Conservation (phyloP, 2,888 invertebrate genomes). For the Halocaridina rubra region DNA sequence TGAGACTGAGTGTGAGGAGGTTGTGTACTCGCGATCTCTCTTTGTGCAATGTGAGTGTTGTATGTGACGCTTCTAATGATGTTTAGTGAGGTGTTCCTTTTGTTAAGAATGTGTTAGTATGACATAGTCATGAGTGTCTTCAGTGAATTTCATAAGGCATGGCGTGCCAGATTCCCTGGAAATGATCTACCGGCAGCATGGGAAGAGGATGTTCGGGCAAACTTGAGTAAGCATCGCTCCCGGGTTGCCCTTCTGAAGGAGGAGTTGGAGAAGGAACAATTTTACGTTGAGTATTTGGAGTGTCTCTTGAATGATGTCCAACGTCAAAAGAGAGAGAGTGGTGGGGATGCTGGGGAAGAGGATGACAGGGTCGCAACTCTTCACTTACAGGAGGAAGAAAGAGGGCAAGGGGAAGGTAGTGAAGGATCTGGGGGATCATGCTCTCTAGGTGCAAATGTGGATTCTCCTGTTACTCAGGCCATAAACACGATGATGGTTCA, state of each 20-base stretch:
- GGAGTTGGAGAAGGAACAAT: constrained; percentile 89
- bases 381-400: constrained; percentile 52
- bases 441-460: constrained; percentile 15
- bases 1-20: constrained; percentile 25
- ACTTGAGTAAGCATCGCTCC: constrained; percentile 88
- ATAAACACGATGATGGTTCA: constrained; percentile 61
- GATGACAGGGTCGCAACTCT: constrained; percentile 1
- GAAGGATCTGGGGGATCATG: constrained; percentile 42
- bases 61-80: constrained; percentile 26
- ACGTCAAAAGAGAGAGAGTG: constrained; percentile 76
- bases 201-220: constrained; percentile 92
- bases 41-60: constrained; percentile 36
- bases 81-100: constrained; percentile 14
- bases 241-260: constrained; percentile 80
- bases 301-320: constrained; percentile 86
- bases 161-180: constrained; percentile 91
- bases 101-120: constrained; percentile 46
- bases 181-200: constrained; percentile 90
- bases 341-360: constrained; percentile 17
- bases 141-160: constrained; percentile 90
- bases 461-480: constrained; percentile 56
- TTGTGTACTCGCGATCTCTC: not conserved
- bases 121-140: constrained; percentile 76
- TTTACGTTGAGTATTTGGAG: constrained; percentile 90
- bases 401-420: constrained; percentile 56